phyloP scores from a whole-genome alignment of 2,888 invertebrate genomes.

The Phasia obesa region DNA sequence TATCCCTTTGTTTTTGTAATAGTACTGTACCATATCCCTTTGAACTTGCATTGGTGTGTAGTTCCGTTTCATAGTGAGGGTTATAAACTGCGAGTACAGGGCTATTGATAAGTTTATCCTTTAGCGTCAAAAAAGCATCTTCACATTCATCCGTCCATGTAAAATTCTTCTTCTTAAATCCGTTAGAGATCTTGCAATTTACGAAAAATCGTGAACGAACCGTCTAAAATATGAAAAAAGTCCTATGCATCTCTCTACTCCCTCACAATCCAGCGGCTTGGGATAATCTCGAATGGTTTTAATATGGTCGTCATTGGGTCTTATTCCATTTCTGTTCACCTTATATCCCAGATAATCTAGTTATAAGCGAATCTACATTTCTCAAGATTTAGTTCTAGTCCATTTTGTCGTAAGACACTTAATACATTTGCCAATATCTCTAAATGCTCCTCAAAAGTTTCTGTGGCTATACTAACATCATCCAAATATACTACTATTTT shows the following conservation, averaged over 20 bases:
- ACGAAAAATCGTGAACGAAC: slow-evolving; percentile 72
- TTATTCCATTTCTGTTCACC: slow-evolving; percentile 33
- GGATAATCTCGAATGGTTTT: slow-evolving; percentile 1
- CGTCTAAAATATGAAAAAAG: slow-evolving; percentile 6
- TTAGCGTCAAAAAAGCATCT: neutral
- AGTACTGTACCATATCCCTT: neutral
- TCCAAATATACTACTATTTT: slow-evolving; percentile 26
- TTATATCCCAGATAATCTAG: slow-evolving; percentile 53
- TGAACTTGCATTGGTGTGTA: slow-evolving; percentile 11
- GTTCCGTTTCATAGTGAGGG: slow-evolving; percentile 66
- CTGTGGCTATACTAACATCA: slow-evolving; percentile 2
- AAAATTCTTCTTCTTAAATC: slow-evolving; percentile 5
- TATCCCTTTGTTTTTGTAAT: neutral
- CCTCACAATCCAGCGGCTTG: neutral
- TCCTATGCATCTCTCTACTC: neutral
- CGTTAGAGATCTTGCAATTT: slow-evolving; percentile 1
- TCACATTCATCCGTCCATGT: slow-evolving; percentile 2
- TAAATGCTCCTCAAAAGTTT: slow-evolving; percentile 16
- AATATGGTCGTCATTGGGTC: slow-evolving; percentile 31
- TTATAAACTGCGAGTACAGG: slow-evolving; percentile 28
- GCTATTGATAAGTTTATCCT: neutral
- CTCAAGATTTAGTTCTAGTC: neutral
- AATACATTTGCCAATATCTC: neutral
- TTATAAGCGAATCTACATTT: slow-evolving; percentile 11
- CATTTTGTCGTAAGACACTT: neutral